Evolutionary conservation across 2,113 vertebrate species (phyloP), one percentile per base, ranked within the genome.

Genomic region (Plecotus auritus): DNA sequence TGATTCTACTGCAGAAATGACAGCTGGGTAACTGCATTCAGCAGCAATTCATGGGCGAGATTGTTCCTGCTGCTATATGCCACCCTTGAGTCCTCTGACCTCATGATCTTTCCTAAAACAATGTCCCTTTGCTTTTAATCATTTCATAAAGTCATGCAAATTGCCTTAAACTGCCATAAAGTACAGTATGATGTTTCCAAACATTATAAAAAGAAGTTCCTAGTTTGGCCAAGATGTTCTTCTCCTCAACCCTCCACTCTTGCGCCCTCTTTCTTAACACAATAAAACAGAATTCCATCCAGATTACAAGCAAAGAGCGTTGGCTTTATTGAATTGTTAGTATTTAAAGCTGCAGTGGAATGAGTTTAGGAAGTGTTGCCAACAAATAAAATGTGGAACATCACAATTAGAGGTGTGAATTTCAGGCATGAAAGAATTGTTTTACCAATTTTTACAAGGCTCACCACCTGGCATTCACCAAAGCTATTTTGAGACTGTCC

Each of bases 21-120:
- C 96, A 97, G 94, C 94, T 98, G 96, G 94, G 83, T 94, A 98
- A 95, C 88, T 96, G 95, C 91, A 90, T 83, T 81, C 97, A 76
- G 69, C 67, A 94, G 91, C 93, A 90, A 74, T 97, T 97, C 93
- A 93, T 37, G 82, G 92, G 73, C 40, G n/a, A 91, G 93, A 66
- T 76, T 83, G 23, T 97, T 93, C 37, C 90, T 81, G 88, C 77
- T 95, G 86, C 86, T 94, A 45, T 83, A 89, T 85, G 17, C 35
- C 28, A 95, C 97, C 82, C 91, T 42, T 23, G 73, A 88, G 95
- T 94, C 96, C 85, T 73, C n/a, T 96, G 93, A 96, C 93, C 94
- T 95, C 30, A 9, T 89, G 95, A 92, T 91, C 92, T 42, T 86
- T 95, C 94, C 66, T 95, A 90, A 96, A 95, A 96, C 30, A n/a